These are phyloP conservation scores for Eupithecia tripunctaria DNA, from an alignment of 2,888 invertebrate species.

Conservation along the genomic window DNA sequence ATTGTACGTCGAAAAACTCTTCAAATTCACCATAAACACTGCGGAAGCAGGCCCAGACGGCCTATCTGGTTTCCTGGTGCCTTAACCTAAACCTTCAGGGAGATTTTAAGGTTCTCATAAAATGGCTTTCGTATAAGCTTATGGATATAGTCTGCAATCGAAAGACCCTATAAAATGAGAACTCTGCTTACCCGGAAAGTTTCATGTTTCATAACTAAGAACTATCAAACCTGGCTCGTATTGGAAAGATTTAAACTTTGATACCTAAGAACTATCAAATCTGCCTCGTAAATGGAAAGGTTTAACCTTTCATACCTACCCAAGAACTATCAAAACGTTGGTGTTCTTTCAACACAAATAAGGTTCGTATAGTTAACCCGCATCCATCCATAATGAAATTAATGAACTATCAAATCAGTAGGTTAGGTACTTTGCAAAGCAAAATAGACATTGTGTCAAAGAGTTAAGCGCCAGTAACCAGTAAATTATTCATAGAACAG, in stretches of 20 bases:
- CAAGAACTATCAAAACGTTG: no score
- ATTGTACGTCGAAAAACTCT: background rate
- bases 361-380: no score
- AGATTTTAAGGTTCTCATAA: background rate
- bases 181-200: background rate
- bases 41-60: background rate
- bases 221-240: background rate
- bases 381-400: no score
- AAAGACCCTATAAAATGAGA: background rate
- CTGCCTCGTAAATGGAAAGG: no score
- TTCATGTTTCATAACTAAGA: background rate
- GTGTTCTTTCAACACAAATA: no score
- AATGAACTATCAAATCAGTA: no score
- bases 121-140: background rate
- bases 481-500: conserved; percentile 33
- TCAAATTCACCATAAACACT: background rate
- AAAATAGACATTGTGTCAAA: conserved; percentile 16
- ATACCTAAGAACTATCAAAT: no score
- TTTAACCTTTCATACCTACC: no score
- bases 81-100: background rate
- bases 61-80: background rate
- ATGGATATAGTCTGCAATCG: background rate
- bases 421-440: conserved; percentile 8
- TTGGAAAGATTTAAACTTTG: background rate
- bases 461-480: conserved; percentile 1